These are phyloP conservation scores for Hydropsyche betteni DNA, from an alignment of 2,888 invertebrate species.

Conservation along the genomic window DNA sequence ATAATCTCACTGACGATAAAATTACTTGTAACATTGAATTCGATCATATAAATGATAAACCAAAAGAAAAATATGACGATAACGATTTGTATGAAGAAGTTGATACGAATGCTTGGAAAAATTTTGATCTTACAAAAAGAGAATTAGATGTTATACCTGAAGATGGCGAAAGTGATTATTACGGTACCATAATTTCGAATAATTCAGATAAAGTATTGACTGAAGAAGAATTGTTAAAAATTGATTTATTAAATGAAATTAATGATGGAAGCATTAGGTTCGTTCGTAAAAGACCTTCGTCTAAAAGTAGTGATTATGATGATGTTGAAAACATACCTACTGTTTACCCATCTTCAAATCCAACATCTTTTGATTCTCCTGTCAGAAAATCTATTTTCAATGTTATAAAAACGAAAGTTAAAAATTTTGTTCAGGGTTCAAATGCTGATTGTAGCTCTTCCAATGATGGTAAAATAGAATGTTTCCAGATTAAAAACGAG, in stretches of 20 bases:
- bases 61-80: constrained; percentile 51
- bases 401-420: constrained; percentile 58
- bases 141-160: constrained; percentile 62
- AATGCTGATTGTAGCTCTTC: not conserved
- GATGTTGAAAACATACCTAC: constrained; percentile 2
- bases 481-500: constrained; percentile 62
- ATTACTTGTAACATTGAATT: constrained; percentile 46
- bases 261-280: constrained; percentile 48
- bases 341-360: constrained; percentile 30
- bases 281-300: constrained; percentile 35
- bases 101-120: constrained; percentile 53
- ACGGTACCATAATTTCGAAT: constrained; percentile 60
- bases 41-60: constrained; percentile 46
- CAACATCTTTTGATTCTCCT: constrained; percentile 41
- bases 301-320: constrained; percentile 26
- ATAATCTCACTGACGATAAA: constrained; percentile 44
- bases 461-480: constrained; percentile 58
- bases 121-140: constrained; percentile 59
- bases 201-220: constrained; percentile 63
- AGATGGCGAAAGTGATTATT: constrained; percentile 65
- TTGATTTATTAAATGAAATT: constrained; percentile 42
- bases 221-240: constrained; percentile 32
- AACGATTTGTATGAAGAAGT: constrained; percentile 53
- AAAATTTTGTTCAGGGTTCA: constrained; percentile 55
- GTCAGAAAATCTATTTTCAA: constrained; percentile 63